Conservation (phyloP, 2,888 invertebrate genomes). For the Ectobius pallidus region DNA sequence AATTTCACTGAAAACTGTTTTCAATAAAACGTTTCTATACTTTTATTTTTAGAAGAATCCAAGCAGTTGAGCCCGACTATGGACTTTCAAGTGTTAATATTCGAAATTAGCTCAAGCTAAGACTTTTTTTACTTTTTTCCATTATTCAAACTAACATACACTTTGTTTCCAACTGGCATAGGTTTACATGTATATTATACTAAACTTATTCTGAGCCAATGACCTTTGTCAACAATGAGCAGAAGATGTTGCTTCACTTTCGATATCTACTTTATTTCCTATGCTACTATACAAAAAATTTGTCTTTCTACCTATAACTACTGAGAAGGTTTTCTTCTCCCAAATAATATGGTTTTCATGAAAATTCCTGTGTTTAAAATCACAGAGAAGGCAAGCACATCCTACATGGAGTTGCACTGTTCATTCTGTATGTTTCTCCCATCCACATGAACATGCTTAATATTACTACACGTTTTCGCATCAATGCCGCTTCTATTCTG, state of each 20-base stretch:
- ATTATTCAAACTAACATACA: not conserved
- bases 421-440: no score
- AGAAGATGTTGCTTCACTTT: not conserved
- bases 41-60: not conserved
- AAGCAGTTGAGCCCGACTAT: not conserved
- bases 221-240: not conserved
- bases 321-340: no score
- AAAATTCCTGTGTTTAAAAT: no score
- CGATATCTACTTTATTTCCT: not conserved
- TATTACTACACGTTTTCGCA: no score
- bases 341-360: no score
- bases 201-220: not conserved
- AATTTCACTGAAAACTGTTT: not conserved
- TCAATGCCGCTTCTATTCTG: no score
- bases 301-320: no score
- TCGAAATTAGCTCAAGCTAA: not conserved
- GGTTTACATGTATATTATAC: not conserved
- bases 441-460: no score
- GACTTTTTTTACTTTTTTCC: not conserved
- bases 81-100: not conserved
- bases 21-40: not conserved
- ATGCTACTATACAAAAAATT: no score
- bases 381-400: no score
- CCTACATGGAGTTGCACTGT: no score
- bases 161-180: constrained; percentile 10